phyloP scores from a whole-genome alignment of 2,797 vertebrate genomes.

The Pseudochirops corinnae region DNA sequence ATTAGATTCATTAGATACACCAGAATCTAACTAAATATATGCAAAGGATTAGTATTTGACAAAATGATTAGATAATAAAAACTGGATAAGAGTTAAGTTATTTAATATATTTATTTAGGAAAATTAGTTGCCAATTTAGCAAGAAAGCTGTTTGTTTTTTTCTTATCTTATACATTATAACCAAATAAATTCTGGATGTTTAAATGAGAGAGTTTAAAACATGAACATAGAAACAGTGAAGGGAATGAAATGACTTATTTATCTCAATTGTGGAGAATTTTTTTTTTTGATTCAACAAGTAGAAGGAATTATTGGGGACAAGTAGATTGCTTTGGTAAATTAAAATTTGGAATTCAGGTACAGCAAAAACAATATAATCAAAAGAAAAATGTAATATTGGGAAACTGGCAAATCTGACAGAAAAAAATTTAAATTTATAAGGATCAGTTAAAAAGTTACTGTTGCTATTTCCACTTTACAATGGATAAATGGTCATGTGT shows the following conservation, averaged over 20 bases:
- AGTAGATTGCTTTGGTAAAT: background rate
- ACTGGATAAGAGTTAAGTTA: background rate
- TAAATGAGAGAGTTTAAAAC: background rate
- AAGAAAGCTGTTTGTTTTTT: background rate
- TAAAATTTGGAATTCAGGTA: background rate
- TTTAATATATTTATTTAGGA: background rate
- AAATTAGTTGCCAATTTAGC: background rate
- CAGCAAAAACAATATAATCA: background rate
- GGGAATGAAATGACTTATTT: background rate
- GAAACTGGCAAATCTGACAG: background rate
- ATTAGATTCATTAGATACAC: background rate
- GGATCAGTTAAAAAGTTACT: background rate
- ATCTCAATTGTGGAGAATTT: background rate
- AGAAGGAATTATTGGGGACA: background rate
- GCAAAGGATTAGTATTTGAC: background rate
- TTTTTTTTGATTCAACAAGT: background rate
- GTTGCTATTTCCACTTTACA: background rate
- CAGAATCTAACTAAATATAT: background rate
- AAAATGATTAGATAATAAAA: background rate
- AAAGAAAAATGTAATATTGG: background rate
- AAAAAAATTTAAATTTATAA: background rate
- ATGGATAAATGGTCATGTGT: background rate
- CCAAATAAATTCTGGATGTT: background rate
- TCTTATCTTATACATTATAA: background rate
- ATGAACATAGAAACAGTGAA: background rate